Base-by-base conservation (phyloP, 2,888 invertebrate genomes). In the Empis stercorea region DNA sequence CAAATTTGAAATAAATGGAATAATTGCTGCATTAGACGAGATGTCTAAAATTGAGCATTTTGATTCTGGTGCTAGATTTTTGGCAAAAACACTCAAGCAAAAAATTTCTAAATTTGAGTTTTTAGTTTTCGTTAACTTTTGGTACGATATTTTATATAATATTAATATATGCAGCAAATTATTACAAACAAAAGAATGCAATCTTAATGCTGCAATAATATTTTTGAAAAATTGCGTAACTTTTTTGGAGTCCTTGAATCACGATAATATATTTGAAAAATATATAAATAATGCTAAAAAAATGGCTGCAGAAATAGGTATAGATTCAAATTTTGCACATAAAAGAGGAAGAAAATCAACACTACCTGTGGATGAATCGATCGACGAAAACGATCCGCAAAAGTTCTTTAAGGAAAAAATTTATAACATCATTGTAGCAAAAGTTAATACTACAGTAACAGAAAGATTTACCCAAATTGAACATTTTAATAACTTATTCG, bases 191-290 rank as follows among this genome's bases (percentile, higher is more conserved):
- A 39, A 39, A 13, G 39, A 39, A 39, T 17, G 39, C 39, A 39
- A 39, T 39, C 39, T 39, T 39, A 39, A 39, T 39, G 39, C 39
- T 39, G 39, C 39, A 39, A 39, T 39, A 39, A 39, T 39, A 20
- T 39, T 39, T 39, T 39, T 39, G 39, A 20, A 39, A 39, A 39
- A 39, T 20, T 39, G 17, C 39, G 39, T 39, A 39, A 39, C 11
- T 39, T 39, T 39, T 39, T 39, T 39, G 39, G 39, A 39, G 39
- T 39, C 20, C 39, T 39, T 39, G 39, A 39, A 39, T 39, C 39
- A 39, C 39, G 39, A 39, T 39, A 39, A 39, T 39, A 39, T 39
- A 39, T 39, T 39, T 39, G 17, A 10, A 39, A 39, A 39, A 39
- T 39, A 39, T 39, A 39, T 39, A 39, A 13, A 39, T 39, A 39